Evolutionary conservation across 2,888 invertebrate species (phyloP).

Genomic region (Charanyca ferruginea): DNA sequence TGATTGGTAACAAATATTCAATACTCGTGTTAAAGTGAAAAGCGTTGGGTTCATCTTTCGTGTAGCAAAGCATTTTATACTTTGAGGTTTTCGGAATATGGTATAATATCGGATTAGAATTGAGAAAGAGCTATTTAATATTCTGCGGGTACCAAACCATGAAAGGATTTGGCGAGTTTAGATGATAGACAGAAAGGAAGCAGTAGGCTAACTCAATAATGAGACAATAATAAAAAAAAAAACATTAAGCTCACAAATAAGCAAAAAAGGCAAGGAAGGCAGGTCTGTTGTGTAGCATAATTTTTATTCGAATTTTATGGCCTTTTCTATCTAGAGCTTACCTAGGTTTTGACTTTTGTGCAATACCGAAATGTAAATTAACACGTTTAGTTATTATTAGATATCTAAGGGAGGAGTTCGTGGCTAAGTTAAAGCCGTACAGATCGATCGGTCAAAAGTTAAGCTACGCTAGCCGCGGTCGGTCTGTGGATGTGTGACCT

Average conservation of each 20-base stretch:
- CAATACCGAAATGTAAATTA: not conserved
- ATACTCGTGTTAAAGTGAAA: slow-evolving; percentile 69
- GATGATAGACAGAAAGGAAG: slow-evolving; percentile 24
- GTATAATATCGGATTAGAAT: slow-evolving; percentile 5
- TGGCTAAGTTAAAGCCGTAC: too few relatives aligned
- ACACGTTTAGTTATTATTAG: not conserved
- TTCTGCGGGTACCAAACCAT: slow-evolving; percentile 53
- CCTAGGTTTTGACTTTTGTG: not conserved
- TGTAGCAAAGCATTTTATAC: slow-evolving; percentile 22
- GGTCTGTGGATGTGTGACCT: too few relatives aligned
- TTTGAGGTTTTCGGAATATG: not conserved
- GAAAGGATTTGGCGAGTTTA: slow-evolving; percentile 54
- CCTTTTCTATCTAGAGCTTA: not conserved
- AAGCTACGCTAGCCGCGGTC: too few relatives aligned
- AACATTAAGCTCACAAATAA: too few relatives aligned
- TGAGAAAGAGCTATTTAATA: slow-evolving; percentile 16
- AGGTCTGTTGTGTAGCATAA: too few relatives aligned
- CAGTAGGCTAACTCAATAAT: slow-evolving; percentile 12
- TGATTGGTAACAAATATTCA: slow-evolving; percentile 79
- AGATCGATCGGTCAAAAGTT: too few relatives aligned
- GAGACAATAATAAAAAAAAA: not conserved
- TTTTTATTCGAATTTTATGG: not conserved
- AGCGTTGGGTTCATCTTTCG: slow-evolving; percentile 42
- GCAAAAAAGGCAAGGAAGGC: too few relatives aligned
- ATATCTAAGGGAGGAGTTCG: too few relatives aligned